Evolutionary conservation across 2,888 invertebrate species (phyloP).

Genomic region (Drosophila mayaguana): DNA sequence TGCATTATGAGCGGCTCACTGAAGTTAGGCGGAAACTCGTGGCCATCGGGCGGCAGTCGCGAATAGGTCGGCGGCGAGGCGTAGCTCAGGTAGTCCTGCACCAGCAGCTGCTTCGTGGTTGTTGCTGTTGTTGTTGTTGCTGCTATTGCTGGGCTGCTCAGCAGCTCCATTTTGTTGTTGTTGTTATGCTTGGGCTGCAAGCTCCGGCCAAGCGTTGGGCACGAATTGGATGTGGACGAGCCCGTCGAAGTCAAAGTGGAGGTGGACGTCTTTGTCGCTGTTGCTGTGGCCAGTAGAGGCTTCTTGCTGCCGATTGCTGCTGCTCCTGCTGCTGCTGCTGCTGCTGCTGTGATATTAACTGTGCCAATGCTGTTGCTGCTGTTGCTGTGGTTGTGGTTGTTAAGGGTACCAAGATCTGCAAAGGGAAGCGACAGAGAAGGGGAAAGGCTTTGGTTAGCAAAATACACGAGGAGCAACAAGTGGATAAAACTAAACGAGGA

Average conservation of each 20-base stretch:
- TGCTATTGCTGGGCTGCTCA: constrained; percentile 70
- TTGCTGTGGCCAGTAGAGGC: constrained; percentile 14
- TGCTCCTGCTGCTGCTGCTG: constrained; percentile 35
- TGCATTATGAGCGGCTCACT: constrained; percentile 85
- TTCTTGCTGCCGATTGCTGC: constrained; percentile 26
- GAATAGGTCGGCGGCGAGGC: constrained; percentile 84
- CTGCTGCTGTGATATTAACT: constrained; percentile 25
- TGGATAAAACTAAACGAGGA: constrained; percentile 22
- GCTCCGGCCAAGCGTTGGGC: constrained; percentile 25
- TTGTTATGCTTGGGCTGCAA: constrained; percentile 38
- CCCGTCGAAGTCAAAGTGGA: constrained; percentile 2
- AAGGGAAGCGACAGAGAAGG: constrained; percentile 42
- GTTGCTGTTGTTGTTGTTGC: constrained; percentile 65
- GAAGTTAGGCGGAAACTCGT: constrained; percentile 85
- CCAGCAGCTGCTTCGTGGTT: constrained; percentile 81
- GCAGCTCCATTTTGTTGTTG: constrained; percentile 83
- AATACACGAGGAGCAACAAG: constrained; percentile 49
- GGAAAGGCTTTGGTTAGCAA: constrained; percentile 60
- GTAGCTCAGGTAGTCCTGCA: constrained; percentile 84
- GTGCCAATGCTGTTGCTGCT: constrained; percentile 33
- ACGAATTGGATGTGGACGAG: constrained; percentile 14
- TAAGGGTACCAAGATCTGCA: constrained; percentile 76
- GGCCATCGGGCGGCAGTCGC: constrained; percentile 85
- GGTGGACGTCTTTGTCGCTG: constrained; percentile 27
- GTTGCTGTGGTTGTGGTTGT: constrained; percentile 46